Evolutionary conservation across 2,113 vertebrate species (phyloP).

Genomic region (Scatophagus argus): DNA sequence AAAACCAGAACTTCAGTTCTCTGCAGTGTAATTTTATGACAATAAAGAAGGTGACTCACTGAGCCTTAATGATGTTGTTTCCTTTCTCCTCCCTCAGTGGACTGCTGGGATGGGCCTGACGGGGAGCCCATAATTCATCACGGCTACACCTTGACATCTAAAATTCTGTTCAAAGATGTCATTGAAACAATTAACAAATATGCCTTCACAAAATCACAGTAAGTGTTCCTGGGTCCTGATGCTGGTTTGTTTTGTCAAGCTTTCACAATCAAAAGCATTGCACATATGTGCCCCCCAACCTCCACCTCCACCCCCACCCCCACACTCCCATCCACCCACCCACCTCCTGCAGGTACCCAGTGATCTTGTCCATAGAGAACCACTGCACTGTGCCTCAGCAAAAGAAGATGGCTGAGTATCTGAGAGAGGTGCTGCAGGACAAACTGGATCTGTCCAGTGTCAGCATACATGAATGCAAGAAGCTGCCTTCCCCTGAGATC

Average conservation of each 20-base stretch:
- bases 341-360: slow-evolving; percentile 88
- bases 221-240: slow-evolving; percentile 63
- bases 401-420: slow-evolving; percentile 95
- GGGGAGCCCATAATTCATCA: slow-evolving; percentile 96
- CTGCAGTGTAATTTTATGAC: background rate
- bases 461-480: slow-evolving; percentile 83
- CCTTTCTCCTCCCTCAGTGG: slow-evolving; percentile 82
- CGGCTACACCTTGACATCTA: slow-evolving; percentile 90
- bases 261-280: slow-evolving; percentile 1
- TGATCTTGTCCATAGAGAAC: slow-evolving; percentile 97
- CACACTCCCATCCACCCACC: too few species aligned
- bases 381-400: slow-evolving; percentile 95
- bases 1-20: background rate
- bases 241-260: background rate
- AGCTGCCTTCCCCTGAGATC: slow-evolving; percentile 91
- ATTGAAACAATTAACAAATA: slow-evolving; percentile 94
- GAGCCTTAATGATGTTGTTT: background rate
- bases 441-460: slow-evolving; percentile 92
- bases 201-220: slow-evolving; percentile 94
- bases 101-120: slow-evolving; percentile 96
- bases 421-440: slow-evolving; percentile 92
- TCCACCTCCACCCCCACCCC: too few species aligned
- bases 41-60: background rate
- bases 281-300: too few species aligned
- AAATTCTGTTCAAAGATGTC: slow-evolving; percentile 91